Evolutionary conservation across 2,888 invertebrate genomes (phyloP), one percentile per base, ranked within the genome.

Genomic region (Candidula unifasciata): DNA sequence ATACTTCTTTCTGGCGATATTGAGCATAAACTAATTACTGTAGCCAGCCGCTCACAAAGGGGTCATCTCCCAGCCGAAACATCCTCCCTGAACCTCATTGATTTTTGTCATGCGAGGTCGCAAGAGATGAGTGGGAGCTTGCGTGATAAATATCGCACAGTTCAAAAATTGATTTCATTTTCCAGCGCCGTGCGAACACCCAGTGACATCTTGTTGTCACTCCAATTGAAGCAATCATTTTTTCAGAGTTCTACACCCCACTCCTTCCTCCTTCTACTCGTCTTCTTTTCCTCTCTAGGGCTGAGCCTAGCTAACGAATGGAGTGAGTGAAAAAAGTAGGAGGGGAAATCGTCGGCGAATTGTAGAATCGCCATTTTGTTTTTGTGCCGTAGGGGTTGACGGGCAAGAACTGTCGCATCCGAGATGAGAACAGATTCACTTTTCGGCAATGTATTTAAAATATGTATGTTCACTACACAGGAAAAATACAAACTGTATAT

Each of bases 11-110:
- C 78, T 78, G 78, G n/a, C 84, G 87, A 86, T 88, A 86, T 88
- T 86, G 86, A 86, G 86, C 88, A 87, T 88, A 88, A 88, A 87
- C 87, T 88, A 88, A 88, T 88, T 88, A 88, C 85, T 78, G 71
- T 77, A 76, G 35, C 87, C 85, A 73, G 66, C 82, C 57, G 81
- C 81, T 81, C 81, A 73, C 80, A 80, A 80, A 80, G 73, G 73
- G 81, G 54, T 81, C 81, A 60, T 71, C 81, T 73, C 73, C n/a
- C 60, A 33, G 80, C 69, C 73, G 69, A 60, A 71, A 60, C 71
- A 52, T 71, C 54, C 80, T 69, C 27, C 52, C 35, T 69, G 69
- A 80, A 81, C n/a, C 71, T 60, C 81, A 81, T 81, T 81, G 81
- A 81, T 71, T 81, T 81, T 73, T 81, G 71, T 81, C 71, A 57